A percentile compares a stretch with the other conserved stretches of the same genome.
phyloP scores from a whole-genome alignment of 2,113 vertebrate species.

The Chloroceryle aenea region DNA sequence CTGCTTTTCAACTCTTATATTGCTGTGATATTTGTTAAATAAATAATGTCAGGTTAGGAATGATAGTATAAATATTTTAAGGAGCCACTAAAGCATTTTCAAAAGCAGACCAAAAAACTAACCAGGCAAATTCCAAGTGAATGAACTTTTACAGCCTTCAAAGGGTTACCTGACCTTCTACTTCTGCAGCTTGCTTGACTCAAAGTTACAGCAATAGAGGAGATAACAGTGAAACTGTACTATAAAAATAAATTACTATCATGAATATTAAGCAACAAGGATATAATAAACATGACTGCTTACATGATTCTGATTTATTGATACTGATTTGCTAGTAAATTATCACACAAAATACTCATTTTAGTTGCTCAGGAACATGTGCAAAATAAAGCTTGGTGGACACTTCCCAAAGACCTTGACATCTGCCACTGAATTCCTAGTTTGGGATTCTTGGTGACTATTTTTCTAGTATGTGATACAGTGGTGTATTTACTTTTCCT shows the following conservation, averaged over 20 bases:
- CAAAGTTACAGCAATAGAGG: slow-evolving; percentile 70
- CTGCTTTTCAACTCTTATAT: neutral
- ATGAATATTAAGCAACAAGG: slow-evolving; percentile 92
- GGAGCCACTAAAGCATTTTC: neutral
- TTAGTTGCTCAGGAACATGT: slow-evolving; percentile 75
- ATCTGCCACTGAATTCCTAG: slow-evolving; percentile 74
- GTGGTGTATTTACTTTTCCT: neutral
- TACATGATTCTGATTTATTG: slow-evolving; percentile 96
- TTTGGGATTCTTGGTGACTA: slow-evolving; percentile 10
- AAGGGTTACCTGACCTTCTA: slow-evolving; percentile 79
- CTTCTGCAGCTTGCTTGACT: slow-evolving; percentile 72
- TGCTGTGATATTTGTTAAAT: slow-evolving; percentile 45
- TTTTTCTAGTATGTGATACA: slow-evolving; percentile 3
- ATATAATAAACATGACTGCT: slow-evolving; percentile 90
- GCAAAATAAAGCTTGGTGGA: slow-evolving; percentile 81
- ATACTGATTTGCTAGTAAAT: slow-evolving; percentile 83
- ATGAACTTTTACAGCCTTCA: slow-evolving; percentile 73
- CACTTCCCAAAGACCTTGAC: slow-evolving; percentile 76
- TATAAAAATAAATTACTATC: slow-evolving; percentile 91
- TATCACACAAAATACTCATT: slow-evolving; percentile 78
- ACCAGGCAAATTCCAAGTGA: neutral
- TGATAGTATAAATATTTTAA: slow-evolving; percentile 39
- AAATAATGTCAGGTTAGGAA: slow-evolving; percentile 48
- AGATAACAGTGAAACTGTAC: slow-evolving; percentile 83
- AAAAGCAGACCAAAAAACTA: neutral